phyloP scores from a whole-genome alignment of 2,797 vertebrate species.

The Diplodus sargus region DNA sequence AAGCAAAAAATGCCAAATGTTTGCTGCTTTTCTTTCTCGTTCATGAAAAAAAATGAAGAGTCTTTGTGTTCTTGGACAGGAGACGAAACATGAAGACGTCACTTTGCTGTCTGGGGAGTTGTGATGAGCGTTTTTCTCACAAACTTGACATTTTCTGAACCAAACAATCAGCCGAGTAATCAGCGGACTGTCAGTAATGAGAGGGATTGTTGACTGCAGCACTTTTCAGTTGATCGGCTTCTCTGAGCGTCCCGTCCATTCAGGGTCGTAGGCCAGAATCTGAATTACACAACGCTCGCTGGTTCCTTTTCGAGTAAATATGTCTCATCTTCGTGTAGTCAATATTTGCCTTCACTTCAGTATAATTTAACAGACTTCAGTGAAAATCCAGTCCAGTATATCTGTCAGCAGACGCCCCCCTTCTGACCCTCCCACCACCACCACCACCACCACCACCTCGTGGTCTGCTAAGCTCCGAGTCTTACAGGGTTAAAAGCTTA shows the following conservation, averaged over 20 bases:
- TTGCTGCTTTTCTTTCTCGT: too few species aligned
- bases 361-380: constrained; percentile 28
- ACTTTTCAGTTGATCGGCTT: neutral
- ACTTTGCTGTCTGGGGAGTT: too few species aligned
- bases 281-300: neutral
- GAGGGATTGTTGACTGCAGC: too few species aligned
- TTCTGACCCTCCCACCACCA: neutral
- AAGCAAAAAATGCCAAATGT: neutral
- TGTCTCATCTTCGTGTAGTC: neutral
- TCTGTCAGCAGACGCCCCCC: constrained; percentile 28
- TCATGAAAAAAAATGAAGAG: too few species aligned
- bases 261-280: neutral
- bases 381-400: constrained; percentile 44
- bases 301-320: neutral
- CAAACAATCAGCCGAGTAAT: too few species aligned
- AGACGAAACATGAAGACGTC: too few species aligned
- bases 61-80: too few species aligned
- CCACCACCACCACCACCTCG: constrained; percentile 16
- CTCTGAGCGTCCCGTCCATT: neutral
- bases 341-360: constrained; percentile 10
- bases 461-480: constrained; percentile 62
- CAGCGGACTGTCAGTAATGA: too few species aligned
- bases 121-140: too few species aligned
- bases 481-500: constrained; percentile 78
- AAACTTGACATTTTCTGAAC: too few species aligned